Percentiles rank a stretch among this genome's conserved stretches.
Conservation (phyloP, 2,888 invertebrate genomes). For the Drosophila dives region DNA sequence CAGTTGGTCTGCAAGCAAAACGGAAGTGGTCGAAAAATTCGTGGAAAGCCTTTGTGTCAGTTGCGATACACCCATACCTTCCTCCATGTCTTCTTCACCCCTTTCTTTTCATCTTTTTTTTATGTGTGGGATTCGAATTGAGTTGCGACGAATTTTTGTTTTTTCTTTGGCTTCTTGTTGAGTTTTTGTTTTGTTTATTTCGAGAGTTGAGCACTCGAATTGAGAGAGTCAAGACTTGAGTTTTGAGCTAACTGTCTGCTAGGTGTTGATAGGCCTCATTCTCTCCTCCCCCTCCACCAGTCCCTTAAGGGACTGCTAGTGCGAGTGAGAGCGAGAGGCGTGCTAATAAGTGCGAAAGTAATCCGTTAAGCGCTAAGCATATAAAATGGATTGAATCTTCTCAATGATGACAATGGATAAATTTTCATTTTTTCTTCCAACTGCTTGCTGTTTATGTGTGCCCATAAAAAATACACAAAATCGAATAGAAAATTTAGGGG, state of each 20-base stretch:
- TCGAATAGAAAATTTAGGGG: neutral
- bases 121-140: conserved; percentile 41
- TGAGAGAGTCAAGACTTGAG: neutral
- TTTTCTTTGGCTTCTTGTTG: neutral
- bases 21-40: conserved; percentile 68
- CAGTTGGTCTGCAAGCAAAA: conserved; percentile 51
- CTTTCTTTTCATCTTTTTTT: neutral
- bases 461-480: neutral
- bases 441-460: neutral
- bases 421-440: neutral
- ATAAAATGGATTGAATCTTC: conserved; percentile 9
- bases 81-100: neutral
- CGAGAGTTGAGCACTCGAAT: neutral
- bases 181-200: conserved; percentile 2
- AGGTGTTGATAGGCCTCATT: conserved; percentile 3
- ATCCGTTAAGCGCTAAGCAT: conserved; percentile 23
- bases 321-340: conserved; percentile 22
- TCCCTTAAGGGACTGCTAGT: neutral
- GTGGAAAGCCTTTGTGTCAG: conserved; percentile 65
- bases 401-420: conserved; percentile 26
- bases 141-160: conserved; percentile 21
- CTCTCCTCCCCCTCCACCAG: neutral
- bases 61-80: neutral
- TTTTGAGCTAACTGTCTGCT: conserved; percentile 16
- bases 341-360: conserved; percentile 41